Percentiles rank a stretch among this genome's conserved stretches.
Evolutionary conservation across 2,113 vertebrate genomes (phyloP).

Genomic region (Hirundichthys speculiger): DNA sequence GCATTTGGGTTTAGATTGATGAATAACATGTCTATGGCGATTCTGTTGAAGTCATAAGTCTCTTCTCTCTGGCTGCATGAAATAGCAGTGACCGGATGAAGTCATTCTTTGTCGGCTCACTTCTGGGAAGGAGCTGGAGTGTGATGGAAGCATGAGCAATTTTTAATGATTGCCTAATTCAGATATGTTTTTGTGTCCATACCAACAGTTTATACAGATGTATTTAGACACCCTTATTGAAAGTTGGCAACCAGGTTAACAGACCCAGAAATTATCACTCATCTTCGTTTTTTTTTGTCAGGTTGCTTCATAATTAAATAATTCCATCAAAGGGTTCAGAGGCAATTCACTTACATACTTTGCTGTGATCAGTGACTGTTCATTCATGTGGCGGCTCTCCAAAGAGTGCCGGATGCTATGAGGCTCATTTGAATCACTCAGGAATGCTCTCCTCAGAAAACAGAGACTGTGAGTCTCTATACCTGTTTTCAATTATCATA

Average conservation of each 20-base stretch:
- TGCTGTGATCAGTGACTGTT: constrained; percentile 41
- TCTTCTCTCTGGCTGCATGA: constrained; percentile 21
- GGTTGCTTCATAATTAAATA: constrained; percentile 47
- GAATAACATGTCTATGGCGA: constrained; percentile 25
- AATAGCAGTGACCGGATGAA: constrained; percentile 29
- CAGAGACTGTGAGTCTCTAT: constrained; percentile 49
- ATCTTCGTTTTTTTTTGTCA: constrained; percentile 17
- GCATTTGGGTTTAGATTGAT: constrained; percentile 17
- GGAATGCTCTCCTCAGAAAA: constrained; percentile 66
- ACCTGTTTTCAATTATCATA: constrained; percentile 77
- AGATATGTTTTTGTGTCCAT: constrained; percentile 26
- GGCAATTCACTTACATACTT: constrained; percentile 44
- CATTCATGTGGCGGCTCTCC: constrained; percentile 61
- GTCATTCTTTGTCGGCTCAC: constrained; percentile 19
- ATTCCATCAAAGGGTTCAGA: constrained; percentile 23
- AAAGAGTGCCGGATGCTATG: constrained; percentile 57
- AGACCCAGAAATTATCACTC: constrained; percentile 10
- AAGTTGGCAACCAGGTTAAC: constrained; percentile 53
- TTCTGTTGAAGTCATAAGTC: constrained; percentile 57
- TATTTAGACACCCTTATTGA: background rate
- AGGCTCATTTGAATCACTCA: constrained; percentile 62
- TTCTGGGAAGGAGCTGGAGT: constrained; percentile 28
- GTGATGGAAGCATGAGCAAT: constrained; percentile 48
- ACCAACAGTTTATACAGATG: background rate
- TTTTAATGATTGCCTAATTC: constrained; percentile 40